These are phyloP conservation scores for Chelonoidis abingdonii DNA, from an alignment of 2,113 vertebrate genomes.

Conservation along the genomic window DNA sequence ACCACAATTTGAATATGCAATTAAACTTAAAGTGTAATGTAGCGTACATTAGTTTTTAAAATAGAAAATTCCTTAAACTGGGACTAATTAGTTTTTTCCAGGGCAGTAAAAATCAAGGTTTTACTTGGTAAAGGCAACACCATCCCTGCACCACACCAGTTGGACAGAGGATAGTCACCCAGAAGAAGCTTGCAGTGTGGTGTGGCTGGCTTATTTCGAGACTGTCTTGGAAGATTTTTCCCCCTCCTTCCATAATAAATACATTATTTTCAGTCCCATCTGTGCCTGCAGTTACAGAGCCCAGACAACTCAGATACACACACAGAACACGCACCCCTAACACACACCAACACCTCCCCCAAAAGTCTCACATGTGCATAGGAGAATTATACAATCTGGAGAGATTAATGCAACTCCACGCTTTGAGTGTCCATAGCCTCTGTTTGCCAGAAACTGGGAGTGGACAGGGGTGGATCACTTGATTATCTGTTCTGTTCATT, in stretches of 20 bases:
- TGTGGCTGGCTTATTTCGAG: slow-evolving; percentile 50
- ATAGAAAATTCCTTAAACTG: not conserved
- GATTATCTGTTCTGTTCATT: too few relatives aligned
- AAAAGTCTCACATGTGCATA: slow-evolving; percentile 9
- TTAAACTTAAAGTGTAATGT: not conserved
- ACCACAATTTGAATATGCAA: not conserved
- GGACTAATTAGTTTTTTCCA: not conserved
- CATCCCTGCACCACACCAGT: slow-evolving; percentile 21
- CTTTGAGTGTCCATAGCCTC: not conserved
- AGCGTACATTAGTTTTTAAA: not conserved
- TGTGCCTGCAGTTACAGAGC: slow-evolving; percentile 1
- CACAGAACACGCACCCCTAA: not conserved
- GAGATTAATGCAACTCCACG: not conserved
- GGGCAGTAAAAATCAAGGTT: not conserved
- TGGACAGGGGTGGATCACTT: too few relatives aligned
- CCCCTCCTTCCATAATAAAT: slow-evolving; percentile 52
- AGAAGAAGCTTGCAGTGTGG: slow-evolving; percentile 30
- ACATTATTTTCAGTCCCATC: slow-evolving; percentile 62
- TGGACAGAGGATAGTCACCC: slow-evolving; percentile 63
- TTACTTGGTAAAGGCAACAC: not conserved
- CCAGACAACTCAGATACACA: not conserved
- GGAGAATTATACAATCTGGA: slow-evolving; percentile 19
- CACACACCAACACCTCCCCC: slow-evolving; percentile 29
- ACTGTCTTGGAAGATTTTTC: slow-evolving; percentile 35
- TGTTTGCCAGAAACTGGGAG: too few relatives aligned